Evolutionary conservation across 2,797 vertebrate species (phyloP), one percentile per base, ranked within the genome.

Genomic region (Columba guinea): DNA sequence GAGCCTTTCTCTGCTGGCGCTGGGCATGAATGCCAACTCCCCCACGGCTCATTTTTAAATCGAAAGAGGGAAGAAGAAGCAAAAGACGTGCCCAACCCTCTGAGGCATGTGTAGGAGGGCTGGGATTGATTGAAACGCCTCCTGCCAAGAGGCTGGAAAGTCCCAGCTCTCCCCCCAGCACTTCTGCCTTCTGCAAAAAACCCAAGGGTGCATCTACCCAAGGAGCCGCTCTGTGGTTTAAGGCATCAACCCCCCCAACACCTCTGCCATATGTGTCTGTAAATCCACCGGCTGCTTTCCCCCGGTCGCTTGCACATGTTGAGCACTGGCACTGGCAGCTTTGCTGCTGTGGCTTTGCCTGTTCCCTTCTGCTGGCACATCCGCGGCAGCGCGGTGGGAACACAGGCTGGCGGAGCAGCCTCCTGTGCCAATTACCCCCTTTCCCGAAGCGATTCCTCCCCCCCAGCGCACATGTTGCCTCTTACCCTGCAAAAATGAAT

Each of bases 71-170:
- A 58, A 87, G 49, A 19, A 52, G 48, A 44, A 81, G 69, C 48
- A 82, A 64, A 74, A 75, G 78, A 30, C 24, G 1, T 22, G 58
- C 88, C 86, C 88, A 84, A 0, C 80, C 77, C 86, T 84, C 91
- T 34, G 20, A 74, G 86, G 80, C 26, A 52, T 24, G 86, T 30
- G 90, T 89, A 67, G 93, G 87, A 95, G 89, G 58, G 81, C n/a
- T 76, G 84, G 82, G 90, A 41, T 32, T 35, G 89, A 69, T 73
- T 37, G 84, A 60, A 92, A 89, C 48, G 2, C 77, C 92, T 96
- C 81, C 84, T 94, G 89, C 84, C 58, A 48, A 65, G 71, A 34
- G 81, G 17, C 74, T 76, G 89, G 55, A 52, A 70, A 83, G 91
- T 37, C 91, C 93, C 87, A 24, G 37, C 46, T 44, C 59, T 51